Evolutionary conservation across 2,113 vertebrate genomes (phyloP).

Genomic region (Megatriorchis doriae): DNA sequence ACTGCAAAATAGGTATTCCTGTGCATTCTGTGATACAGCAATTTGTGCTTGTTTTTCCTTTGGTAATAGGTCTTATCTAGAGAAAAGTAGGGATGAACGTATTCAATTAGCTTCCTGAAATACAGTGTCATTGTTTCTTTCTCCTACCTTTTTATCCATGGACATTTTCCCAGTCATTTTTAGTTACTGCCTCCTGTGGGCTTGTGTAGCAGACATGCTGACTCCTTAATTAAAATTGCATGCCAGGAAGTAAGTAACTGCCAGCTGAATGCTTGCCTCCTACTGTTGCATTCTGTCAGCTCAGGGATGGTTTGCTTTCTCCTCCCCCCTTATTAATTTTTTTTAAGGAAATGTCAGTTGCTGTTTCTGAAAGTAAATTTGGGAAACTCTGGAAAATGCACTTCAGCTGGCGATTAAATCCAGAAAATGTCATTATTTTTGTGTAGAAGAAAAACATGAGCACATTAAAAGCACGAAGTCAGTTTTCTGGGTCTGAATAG

Average conservation of each 20-base stretch:
- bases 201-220: constrained; percentile 66
- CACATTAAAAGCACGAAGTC: not conserved
- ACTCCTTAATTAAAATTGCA: constrained; percentile 74
- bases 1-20: not conserved
- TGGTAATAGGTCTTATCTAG: not conserved
- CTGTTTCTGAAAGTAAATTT: constrained; percentile 21
- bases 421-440: not conserved
- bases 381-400: not conserved
- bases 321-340: not conserved
- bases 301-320: constrained; percentile 19
- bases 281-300: constrained; percentile 69
- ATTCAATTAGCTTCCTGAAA: constrained; percentile 41
- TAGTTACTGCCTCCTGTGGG: constrained; percentile 63
- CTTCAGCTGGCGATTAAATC: not conserved
- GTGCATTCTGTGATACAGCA: not conserved
- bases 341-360: constrained; percentile 26
- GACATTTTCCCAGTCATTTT: constrained; percentile 49
- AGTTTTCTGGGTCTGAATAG: not conserved
- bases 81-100: not conserved
- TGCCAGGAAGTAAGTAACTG: constrained; percentile 68
- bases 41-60: not conserved
- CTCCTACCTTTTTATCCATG: constrained; percentile 39
- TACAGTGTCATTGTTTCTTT: constrained; percentile 36
- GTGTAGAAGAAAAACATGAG: not conserved
- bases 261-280: constrained; percentile 69